These are phyloP conservation scores for Hemibagrus guttatus DNA, from an alignment of 2,797 vertebrate species.

Conservation along the genomic window DNA sequence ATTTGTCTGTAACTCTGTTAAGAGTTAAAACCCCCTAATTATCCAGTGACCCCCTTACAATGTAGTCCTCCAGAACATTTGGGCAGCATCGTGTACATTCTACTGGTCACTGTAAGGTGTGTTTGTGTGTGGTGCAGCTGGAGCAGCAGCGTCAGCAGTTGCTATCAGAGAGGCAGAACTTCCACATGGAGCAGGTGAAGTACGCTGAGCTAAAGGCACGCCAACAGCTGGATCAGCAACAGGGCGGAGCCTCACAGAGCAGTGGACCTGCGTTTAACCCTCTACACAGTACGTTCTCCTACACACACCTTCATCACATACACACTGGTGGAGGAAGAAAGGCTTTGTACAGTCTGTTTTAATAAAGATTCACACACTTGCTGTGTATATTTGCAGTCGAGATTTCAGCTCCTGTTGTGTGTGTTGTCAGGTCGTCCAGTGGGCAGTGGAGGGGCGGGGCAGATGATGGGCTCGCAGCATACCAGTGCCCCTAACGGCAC, in stretches of 20 bases:
- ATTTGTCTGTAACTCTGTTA: too few species aligned
- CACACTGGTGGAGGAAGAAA: neutral
- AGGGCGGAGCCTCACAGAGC: conserved; percentile 62
- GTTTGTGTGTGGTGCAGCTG: conserved; percentile 69
- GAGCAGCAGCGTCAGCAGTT: conserved; percentile 97
- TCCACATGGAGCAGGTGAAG: conserved; percentile 96
- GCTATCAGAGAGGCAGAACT: conserved; percentile 91
- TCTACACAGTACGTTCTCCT: conserved; percentile 74
- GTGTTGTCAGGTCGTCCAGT: conserved; percentile 43
- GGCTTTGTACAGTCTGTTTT: neutral
- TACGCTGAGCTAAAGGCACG: conserved; percentile 85
- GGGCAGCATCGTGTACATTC: neutral
- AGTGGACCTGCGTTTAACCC: conserved; percentile 59
- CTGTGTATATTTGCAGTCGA: too few species aligned
- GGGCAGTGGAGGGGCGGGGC: conserved; percentile 27
- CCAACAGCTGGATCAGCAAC: conserved; percentile 79
- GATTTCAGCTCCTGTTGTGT: neutral
- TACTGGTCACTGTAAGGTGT: neutral
- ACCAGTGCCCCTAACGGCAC: conserved; percentile 55
- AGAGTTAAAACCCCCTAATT: neutral
- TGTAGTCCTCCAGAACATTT: neutral
- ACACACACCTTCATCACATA: conserved; percentile 59
- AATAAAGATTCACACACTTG: neutral
- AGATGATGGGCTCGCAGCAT: conserved; percentile 45
- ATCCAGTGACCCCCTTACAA: neutral